Percentiles rank a stretch among this genome's conserved stretches.
Conservation (phyloP, 2,888 invertebrate species). For the Hypolimnas misippus region DNA sequence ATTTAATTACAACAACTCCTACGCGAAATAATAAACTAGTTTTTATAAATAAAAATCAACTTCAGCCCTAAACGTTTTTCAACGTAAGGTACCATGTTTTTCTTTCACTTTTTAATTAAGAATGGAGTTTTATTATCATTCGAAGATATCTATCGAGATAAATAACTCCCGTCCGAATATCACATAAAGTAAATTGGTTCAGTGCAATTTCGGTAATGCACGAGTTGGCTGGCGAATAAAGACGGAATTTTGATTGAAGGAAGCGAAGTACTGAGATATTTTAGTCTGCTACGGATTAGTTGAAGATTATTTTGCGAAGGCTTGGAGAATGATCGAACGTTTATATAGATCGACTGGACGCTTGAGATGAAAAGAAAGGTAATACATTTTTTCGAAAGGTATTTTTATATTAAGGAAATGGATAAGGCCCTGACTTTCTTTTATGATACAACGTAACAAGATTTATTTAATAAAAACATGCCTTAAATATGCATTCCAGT, state of each 20-base stretch:
- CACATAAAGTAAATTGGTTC: constrained; percentile 76
- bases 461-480: neutral
- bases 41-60: neutral
- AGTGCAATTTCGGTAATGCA: constrained; percentile 79
- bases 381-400: neutral
- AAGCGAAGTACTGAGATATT: constrained; percentile 50
- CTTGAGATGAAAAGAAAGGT: neutral
- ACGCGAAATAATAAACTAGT: neutral
- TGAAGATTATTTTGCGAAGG: constrained; percentile 20
- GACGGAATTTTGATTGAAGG: constrained; percentile 68
- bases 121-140: constrained; percentile 46
- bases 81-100: neutral
- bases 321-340: neutral
- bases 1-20: neutral
- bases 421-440: neutral
- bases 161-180: constrained; percentile 60
- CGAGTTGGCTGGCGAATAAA: constrained; percentile 67
- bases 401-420: neutral
- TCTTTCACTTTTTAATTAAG: constrained; percentile 15
- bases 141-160: constrained; percentile 51
- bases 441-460: neutral
- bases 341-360: neutral
- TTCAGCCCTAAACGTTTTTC: neutral
- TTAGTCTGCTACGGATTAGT: constrained; percentile 22
- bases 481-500: neutral